Evolutionary conservation across 2,113 vertebrate genomes (phyloP).

Genomic region (Lampris incognitus): DNA sequence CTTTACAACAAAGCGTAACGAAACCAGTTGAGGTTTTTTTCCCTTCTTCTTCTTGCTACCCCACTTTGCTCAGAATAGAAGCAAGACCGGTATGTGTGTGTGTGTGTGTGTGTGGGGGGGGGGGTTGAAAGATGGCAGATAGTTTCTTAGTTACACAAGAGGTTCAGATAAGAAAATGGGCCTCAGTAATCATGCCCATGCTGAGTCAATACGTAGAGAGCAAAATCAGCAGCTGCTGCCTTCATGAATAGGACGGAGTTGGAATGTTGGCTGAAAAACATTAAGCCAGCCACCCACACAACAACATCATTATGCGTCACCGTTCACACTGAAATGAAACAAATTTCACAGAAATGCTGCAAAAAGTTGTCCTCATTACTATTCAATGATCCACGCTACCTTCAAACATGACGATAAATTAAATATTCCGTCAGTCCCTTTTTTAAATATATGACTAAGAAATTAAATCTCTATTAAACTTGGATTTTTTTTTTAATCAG

Average conservation of each 20-base stretch:
- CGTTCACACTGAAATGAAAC: conserved; percentile 24
- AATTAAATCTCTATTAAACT: no score
- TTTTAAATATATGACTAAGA: no score
- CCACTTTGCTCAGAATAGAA: conserved; percentile 50
- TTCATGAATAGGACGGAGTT: conserved; percentile 47
- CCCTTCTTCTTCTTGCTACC: conserved; percentile 12
- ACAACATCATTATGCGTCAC: conserved; percentile 7
- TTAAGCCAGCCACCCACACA: conserved; percentile 10
- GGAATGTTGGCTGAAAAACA: conserved; percentile 27
- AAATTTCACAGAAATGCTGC: conserved; percentile 17
- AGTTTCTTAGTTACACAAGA: conserved; percentile 57
- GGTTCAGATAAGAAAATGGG: conserved; percentile 71
- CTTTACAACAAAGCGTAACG: conserved; percentile 52
- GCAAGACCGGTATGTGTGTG: conserved; percentile 25
- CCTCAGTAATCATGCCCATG: conserved; percentile 63
- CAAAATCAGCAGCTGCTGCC: conserved; percentile 63
- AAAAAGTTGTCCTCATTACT: no score
- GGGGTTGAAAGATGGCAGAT: conserved; percentile 59
- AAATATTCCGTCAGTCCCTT: no score
- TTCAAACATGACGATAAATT: no score
- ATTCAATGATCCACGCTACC: no score
- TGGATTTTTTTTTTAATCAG: not conserved
- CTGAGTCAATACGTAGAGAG: conserved; percentile 62
- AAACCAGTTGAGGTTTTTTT: conserved; percentile 37
- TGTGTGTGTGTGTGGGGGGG: conserved; percentile 17